Percentiles rank a stretch among this genome's conserved stretches.
Evolutionary conservation across 2,797 vertebrate species (phyloP).

Genomic region (Lemur catta): DNA sequence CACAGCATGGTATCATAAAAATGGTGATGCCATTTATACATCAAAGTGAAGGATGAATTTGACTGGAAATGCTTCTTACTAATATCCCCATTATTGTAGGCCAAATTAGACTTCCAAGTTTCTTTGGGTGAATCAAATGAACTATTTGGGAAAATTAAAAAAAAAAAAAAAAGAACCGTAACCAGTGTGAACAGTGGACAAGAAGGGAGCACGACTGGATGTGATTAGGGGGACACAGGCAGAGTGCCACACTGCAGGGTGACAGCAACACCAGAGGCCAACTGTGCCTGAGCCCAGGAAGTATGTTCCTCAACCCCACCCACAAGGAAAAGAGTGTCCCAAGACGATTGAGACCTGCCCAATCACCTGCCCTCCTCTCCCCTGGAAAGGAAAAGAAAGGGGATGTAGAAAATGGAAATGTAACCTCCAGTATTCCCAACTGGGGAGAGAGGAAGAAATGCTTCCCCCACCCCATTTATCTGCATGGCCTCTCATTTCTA

Average conservation of each 20-base stretch:
- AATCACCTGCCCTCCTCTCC: background rate
- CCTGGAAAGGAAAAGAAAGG: background rate
- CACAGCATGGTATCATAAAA: background rate
- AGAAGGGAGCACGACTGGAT: background rate
- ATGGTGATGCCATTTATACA: background rate
- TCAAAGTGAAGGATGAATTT: background rate
- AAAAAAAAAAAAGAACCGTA: background rate
- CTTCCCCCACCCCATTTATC: background rate
- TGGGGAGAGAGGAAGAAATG: background rate
- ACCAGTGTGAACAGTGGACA: background rate
- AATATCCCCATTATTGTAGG: background rate
- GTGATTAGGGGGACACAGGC: background rate
- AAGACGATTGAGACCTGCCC: background rate
- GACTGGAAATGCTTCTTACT: background rate
- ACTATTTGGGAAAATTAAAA: background rate
- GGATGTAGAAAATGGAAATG: background rate
- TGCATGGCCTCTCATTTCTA: background rate
- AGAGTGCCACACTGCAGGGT: background rate
- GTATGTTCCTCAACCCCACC: background rate
- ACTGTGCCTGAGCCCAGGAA: background rate
- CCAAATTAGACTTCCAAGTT: background rate
- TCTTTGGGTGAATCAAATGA: slow-evolving; percentile 14
- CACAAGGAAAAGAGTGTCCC: background rate
- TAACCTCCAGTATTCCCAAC: background rate
- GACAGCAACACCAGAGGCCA: background rate